Percentiles rank a stretch among this genome's conserved stretches.
phyloP scores from a whole-genome alignment of 2,888 invertebrate genomes.

The Chrysomela aeneicollis region DNA sequence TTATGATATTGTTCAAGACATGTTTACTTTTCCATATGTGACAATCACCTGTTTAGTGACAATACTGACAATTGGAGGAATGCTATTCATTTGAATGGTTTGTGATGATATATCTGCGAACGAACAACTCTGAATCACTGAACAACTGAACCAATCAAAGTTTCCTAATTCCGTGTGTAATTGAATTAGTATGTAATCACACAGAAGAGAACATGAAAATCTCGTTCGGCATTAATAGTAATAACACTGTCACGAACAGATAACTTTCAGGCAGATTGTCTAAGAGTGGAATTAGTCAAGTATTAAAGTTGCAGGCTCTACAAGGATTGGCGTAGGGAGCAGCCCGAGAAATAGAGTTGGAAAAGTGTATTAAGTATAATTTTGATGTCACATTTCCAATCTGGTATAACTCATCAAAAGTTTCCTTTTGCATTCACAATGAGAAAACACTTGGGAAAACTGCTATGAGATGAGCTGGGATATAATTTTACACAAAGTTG shows the following conservation, averaged over 20 bases:
- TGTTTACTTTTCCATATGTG: too few relatives aligned
- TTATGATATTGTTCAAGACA: too few relatives aligned
- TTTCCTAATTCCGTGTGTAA: conserved; percentile 43
- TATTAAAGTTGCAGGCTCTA: background rate
- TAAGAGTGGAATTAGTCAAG: conserved; percentile 3
- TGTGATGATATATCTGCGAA: too few relatives aligned
- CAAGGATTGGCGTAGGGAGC: background rate
- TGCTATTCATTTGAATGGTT: too few relatives aligned
- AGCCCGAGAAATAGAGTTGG: background rate
- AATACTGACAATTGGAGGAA: too few relatives aligned
- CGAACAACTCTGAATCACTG: too few relatives aligned
- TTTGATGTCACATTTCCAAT: background rate
- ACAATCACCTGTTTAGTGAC: too few relatives aligned
- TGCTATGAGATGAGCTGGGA: background rate
- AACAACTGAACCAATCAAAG: conserved; percentile 41
- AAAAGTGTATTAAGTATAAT: background rate
- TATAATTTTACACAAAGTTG: too few relatives aligned
- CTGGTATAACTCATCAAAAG: background rate
- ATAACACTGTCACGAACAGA: conserved; percentile 32
- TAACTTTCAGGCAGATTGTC: conserved; percentile 6
- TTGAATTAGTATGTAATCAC: conserved; percentile 38
- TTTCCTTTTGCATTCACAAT: background rate
- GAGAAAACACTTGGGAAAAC: background rate
- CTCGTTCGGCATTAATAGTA: conserved; percentile 36
- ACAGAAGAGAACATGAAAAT: conserved; percentile 37